These are phyloP conservation scores for Anarrhichthys ocellatus DNA, from an alignment of 2,113 vertebrate genomes.

Conservation along the genomic window DNA sequence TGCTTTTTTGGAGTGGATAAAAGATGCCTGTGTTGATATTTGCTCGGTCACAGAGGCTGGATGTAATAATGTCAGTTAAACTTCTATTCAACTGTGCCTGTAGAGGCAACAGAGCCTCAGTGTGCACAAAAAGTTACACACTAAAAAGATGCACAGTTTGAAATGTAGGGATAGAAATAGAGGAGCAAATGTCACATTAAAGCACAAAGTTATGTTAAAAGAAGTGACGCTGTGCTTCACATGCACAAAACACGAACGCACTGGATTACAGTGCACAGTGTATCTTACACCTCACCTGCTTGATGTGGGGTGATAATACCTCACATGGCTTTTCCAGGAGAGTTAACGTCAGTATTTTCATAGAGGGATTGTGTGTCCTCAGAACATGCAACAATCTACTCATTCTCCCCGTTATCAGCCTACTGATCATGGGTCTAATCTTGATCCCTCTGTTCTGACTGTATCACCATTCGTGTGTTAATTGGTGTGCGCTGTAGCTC, in stretches of 20 bases:
- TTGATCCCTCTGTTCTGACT: not conserved
- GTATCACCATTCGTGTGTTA: not conserved
- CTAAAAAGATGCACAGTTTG: not conserved
- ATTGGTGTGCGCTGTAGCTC: not conserved
- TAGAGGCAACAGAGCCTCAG: not conserved
- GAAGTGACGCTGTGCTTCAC: not conserved
- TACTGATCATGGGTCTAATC: slow-evolving; percentile 23
- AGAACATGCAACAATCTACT: slow-evolving; percentile 14
- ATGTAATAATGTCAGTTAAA: not conserved
- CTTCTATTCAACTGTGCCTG: not conserved
- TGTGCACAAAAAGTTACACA: not conserved
- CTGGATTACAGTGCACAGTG: not conserved
- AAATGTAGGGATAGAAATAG: not conserved
- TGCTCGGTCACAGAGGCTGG: not conserved
- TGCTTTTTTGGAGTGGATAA: not conserved
- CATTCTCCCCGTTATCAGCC: slow-evolving; percentile 2
- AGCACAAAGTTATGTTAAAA: not conserved
- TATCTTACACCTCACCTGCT: slow-evolving; percentile 13
- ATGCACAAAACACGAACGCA: not conserved
- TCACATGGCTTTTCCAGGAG: not conserved
- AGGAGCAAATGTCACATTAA: not conserved
- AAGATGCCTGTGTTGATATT: not conserved
- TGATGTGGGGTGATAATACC: slow-evolving; percentile 25
- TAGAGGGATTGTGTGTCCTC: slow-evolving; percentile 1
- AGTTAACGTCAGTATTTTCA: slow-evolving; percentile 5